Percentiles rank a stretch among this genome's conserved stretches.
Evolutionary conservation across 2,888 invertebrate species (phyloP).

Genomic region (Pedicia rivosa): DNA sequence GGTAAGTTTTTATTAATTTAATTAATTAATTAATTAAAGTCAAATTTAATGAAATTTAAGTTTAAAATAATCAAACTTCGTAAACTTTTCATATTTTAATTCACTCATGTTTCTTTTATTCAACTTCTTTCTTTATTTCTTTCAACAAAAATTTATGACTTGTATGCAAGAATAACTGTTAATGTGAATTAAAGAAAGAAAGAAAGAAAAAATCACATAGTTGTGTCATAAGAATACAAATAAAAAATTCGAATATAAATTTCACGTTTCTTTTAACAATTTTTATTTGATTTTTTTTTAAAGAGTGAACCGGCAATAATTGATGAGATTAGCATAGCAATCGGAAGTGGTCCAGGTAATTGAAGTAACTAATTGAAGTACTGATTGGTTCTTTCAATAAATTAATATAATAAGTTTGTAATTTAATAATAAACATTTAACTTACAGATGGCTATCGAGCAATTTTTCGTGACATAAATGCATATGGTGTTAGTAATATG

Average conservation of each 20-base stretch:
- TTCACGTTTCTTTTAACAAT: background rate
- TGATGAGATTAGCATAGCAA: conserved; percentile 63
- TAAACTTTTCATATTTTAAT: background rate
- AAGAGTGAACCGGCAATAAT: conserved; percentile 67
- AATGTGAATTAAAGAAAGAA: conserved; percentile 2
- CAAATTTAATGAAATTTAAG: no score
- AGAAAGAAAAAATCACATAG: background rate
- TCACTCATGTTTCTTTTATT: background rate
- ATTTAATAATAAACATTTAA: no score
- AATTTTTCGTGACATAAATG: conserved; percentile 62
- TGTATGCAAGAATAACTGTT: background rate
- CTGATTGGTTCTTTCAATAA: no score
- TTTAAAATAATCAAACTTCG: no score
- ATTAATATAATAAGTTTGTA: no score
- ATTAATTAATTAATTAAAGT: no score
- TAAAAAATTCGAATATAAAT: no score
- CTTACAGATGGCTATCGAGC: conserved; percentile 75
- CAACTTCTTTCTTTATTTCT: no score
- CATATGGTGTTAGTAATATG: conserved; percentile 65
- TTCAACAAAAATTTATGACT: background rate
- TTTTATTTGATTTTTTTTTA: conserved; percentile 13
- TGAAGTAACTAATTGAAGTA: no score
- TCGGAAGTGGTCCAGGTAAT: conserved; percentile 66
- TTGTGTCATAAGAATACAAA: no score
- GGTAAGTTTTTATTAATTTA: conserved; percentile 22